Conservation (phyloP, 2,888 invertebrate species). For the Baccha elongata region DNA sequence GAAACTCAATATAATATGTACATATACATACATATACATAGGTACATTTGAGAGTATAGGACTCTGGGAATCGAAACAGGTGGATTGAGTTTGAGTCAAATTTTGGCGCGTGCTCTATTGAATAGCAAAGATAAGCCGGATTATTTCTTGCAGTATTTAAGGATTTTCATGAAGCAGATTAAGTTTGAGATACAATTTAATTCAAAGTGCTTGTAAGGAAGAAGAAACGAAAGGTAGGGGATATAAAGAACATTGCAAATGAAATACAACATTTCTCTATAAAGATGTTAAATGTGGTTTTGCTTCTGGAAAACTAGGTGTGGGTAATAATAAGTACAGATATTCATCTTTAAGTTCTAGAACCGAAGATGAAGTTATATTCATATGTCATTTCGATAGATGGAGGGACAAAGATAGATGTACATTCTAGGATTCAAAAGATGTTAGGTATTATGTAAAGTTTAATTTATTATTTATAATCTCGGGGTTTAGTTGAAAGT, state of each 20-base stretch:
- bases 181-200: conserved; percentile 50
- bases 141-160: conserved; percentile 58
- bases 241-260: neutral
- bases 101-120: conserved; percentile 37
- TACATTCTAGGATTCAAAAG: neutral
- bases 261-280: neutral
- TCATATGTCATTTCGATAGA: conserved; percentile 16
- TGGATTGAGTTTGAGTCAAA: conserved; percentile 29
- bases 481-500: neutral
- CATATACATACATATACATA: no score
- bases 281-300: conserved; percentile 13
- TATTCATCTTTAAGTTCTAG: neutral
- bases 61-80: conserved; percentile 42
- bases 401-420: neutral
- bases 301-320: neutral
- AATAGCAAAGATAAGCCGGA: conserved; percentile 13
- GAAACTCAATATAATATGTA: neutral
- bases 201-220: conserved; percentile 21
- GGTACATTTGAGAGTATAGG: no score
- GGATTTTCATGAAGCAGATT: conserved; percentile 41
- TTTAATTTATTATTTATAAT: conserved; percentile 30
- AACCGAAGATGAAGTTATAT: conserved; percentile 13
- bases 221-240: neutral
- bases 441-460: neutral
- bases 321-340: neutral